These are phyloP conservation scores for Ectobius pallidus DNA, from an alignment of 2,888 invertebrate genomes.

Conservation along the genomic window DNA sequence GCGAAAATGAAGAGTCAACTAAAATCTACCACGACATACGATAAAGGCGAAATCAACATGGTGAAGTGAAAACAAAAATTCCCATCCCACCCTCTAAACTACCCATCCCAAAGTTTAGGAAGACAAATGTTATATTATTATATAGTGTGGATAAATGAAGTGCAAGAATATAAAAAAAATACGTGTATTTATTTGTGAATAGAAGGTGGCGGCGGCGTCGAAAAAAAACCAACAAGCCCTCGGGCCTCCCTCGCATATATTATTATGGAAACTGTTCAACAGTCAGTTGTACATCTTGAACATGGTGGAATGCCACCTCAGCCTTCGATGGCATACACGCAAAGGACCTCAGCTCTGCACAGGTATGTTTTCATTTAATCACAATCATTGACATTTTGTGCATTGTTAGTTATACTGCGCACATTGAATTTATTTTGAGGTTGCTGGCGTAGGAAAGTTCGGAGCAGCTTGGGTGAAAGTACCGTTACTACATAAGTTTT, in stretches of 20 bases:
- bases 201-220: conserved; percentile 25
- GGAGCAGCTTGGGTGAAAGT: background rate
- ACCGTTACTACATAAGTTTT: conserved; percentile 6
- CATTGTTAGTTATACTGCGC: too few species aligned
- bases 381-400: too few species aligned
- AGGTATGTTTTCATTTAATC: too few species aligned
- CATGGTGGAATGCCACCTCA: conserved; percentile 50
- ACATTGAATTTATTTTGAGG: too few species aligned
- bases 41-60: conserved; percentile 18
- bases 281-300: conserved; percentile 43
- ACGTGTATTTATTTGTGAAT: conserved; percentile 27
- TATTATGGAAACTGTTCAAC: conserved; percentile 44
- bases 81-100: background rate
- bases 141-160: conserved; percentile 24
- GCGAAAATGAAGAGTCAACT: conserved; percentile 25
- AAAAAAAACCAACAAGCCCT: conserved; percentile 24
- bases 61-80: conserved; percentile 26
- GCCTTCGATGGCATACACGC: conserved; percentile 50
- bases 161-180: conserved; percentile 21
- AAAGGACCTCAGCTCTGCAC: conserved; percentile 48
- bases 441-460: too few species aligned
- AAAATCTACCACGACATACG: conserved; percentile 14
- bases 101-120: conserved; percentile 15
- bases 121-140: conserved; percentile 14
- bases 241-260: conserved; percentile 28